A percentile compares a stretch with the other conserved stretches of the same genome.
Conservation (phyloP, 2,797 vertebrate species). For the Gastrophryne carolinensis region DNA sequence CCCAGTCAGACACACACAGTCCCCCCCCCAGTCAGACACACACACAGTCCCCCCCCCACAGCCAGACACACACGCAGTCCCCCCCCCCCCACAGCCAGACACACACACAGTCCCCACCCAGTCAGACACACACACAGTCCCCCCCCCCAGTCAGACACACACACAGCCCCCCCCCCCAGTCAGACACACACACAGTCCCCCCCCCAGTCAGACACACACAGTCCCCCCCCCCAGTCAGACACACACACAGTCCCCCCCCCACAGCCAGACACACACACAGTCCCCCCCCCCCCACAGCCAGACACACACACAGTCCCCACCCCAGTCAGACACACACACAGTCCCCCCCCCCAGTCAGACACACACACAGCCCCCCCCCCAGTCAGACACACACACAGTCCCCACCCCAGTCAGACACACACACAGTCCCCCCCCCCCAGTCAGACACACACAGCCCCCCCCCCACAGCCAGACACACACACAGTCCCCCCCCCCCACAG, state of each 20-base stretch:
- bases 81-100: neutral
- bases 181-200: neutral
- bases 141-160: no score
- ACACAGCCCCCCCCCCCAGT: neutral
- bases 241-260: no score
- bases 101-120: neutral
- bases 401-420: neutral
- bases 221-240: neutral
- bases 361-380: no score
- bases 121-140: no score
- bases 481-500: no score
- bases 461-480: neutral
- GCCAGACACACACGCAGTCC: neutral
- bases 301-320: neutral
- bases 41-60: no score
- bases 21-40: neutral
- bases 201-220: no score
- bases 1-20: neutral
- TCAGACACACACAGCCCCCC: neutral
- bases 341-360: neutral
- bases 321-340: no score
- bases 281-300: neutral
- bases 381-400: no score
- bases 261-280: neutral
- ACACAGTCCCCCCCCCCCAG: no score